Percentiles rank a stretch among this genome's conserved stretches.
phyloP scores from a whole-genome alignment of 1,140 invertebrate species.

The Ptiloglossa arizonensis region DNA sequence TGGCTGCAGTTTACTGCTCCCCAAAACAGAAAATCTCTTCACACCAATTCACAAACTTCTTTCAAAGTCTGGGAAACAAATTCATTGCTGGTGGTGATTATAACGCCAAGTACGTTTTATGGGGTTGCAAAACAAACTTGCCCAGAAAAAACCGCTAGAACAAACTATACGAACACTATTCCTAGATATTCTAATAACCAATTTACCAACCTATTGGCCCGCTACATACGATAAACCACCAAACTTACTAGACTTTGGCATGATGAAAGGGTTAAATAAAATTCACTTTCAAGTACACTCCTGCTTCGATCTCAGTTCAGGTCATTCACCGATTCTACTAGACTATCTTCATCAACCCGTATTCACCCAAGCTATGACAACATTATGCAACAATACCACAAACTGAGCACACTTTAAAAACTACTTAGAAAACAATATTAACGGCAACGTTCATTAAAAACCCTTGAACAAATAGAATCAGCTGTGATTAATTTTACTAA shows the following conservation, averaged over 20 bases:
- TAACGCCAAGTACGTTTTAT: background rate
- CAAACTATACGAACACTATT: background rate
- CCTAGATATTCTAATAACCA: background rate
- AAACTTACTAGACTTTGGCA: background rate
- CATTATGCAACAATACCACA: background rate
- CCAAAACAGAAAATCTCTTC: too few species aligned
- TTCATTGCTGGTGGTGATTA: background rate
- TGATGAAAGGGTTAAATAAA: background rate
- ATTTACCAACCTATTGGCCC: background rate
- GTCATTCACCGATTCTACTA: too few species aligned
- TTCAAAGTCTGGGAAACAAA: background rate
- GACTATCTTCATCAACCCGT: background rate
- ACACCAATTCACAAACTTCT: background rate
- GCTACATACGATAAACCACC: background rate
- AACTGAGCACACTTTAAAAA: background rate
- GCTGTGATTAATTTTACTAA: background rate
- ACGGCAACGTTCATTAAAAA: background rate
- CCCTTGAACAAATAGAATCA: background rate
- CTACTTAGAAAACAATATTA: background rate
- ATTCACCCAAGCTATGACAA: background rate
- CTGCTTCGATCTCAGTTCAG: too few species aligned
- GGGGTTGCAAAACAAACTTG: background rate
- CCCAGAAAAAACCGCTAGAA: background rate
- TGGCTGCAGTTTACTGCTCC: too few species aligned
- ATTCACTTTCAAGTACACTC: background rate